A percentile compares a stretch with the other conserved stretches of the same genome.
Conservation (phyloP, 1,140 invertebrate species). For the Theocolax elegans region DNA sequence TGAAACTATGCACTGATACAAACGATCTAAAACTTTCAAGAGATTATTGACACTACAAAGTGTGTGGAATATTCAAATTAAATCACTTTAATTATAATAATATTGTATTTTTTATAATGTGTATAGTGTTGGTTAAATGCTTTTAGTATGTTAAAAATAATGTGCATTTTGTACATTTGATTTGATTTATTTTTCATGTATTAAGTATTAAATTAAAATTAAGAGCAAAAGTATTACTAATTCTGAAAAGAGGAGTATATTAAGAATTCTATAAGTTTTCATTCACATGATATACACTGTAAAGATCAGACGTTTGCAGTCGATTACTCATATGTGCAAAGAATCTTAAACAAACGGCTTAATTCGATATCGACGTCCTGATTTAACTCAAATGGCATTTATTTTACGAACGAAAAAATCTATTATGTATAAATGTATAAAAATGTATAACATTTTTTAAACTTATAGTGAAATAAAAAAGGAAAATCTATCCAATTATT, state of each 20-base stretch:
- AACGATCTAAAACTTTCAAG: conserved; percentile 29
- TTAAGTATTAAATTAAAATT: conserved; percentile 22
- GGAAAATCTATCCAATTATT: too few species aligned
- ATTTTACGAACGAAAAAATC: conserved; percentile 16
- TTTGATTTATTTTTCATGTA: conserved; percentile 27
- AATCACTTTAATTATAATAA: conserved; percentile 39
- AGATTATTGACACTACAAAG: conserved; percentile 24
- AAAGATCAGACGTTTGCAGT: conserved; percentile 3
- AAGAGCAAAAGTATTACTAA: conserved; percentile 20
- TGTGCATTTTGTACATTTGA: conserved; percentile 14
- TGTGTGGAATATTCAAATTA: conserved; percentile 30
- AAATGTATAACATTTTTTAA: conserved; percentile 40
- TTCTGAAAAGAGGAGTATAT: neutral
- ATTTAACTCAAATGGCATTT: conserved; percentile 21
- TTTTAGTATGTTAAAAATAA: conserved; percentile 38
- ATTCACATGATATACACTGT: neutral
- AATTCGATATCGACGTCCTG: neutral
- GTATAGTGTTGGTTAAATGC: conserved; percentile 37
- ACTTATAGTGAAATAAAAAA: conserved; percentile 28
- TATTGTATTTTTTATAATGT: conserved; percentile 42
- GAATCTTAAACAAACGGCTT: conserved; percentile 14
- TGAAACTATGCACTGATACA: conserved; percentile 54
- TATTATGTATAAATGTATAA: conserved; percentile 37
- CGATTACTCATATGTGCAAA: neutral
- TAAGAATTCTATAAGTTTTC: conserved; percentile 8